Evolutionary conservation across 2,888 invertebrate genomes (phyloP), one percentile per base, ranked within the genome.

Genomic region (Exocentrus adspersus): DNA sequence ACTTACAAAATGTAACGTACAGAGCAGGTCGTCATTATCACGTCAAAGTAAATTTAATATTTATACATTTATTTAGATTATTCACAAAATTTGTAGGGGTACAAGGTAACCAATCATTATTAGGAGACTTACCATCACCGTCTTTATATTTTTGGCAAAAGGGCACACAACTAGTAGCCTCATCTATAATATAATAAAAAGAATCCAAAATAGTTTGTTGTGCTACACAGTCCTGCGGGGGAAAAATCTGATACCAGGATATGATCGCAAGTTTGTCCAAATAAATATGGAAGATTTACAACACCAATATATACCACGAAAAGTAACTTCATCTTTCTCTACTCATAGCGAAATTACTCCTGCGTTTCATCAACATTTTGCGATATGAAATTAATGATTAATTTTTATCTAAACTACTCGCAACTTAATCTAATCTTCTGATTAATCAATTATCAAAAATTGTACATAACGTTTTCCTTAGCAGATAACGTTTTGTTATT

Each of bases 201-300:
- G 69, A 12, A 48, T 37, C n/a, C 37, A 10, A 9, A 1, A 3
- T 28, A 1, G 51, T 65, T 41, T 54, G 42, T 37, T 46, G 62
- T 7, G 52, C 57, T 12, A 65, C 67, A 45, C 76, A 77, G 50
- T 72, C 68, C 2, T 67, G 64, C 19, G 64, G 67, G 3, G n/a
- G 71, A 64, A 19, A 76, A 71, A 57, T 76, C 74, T 5, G 72
- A 64, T 42, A 75, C 67, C 46, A 72, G 43, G 16, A 50, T 50
- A 12, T 53, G 20, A 24, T 65, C 61, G 2, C 65, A 65, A 16
- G 53, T 42, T 30, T 45, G 51, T 32, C 51, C 64, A 51, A 32
- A 62, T 19, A 56, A 19, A 16, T n/a, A 37, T 2, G 37, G 12
- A 2, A n/a, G 14, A 5, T 12, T 12, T 1, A 37, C 37, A 12